These are phyloP conservation scores for Drosophila demipolita DNA, from an alignment of 2,888 invertebrate genomes.

Conservation along the genomic window DNA sequence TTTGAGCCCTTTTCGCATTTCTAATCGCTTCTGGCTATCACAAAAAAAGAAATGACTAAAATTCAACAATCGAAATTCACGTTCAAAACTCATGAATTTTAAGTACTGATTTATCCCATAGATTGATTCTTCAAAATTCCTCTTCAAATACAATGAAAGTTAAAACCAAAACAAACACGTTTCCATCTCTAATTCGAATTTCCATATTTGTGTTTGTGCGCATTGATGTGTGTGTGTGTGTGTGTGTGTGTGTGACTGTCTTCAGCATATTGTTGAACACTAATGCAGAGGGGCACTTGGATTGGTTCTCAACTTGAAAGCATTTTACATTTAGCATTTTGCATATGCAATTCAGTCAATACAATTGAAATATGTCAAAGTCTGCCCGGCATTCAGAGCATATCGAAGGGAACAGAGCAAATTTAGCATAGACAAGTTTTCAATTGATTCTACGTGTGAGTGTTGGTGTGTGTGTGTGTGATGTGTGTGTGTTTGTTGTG, in stretches of 20 bases:
- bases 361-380: conserved; percentile 12
- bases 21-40: too few relatives aligned
- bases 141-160: not conserved
- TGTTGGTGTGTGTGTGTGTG: not conserved
- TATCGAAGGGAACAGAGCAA: conserved; percentile 8
- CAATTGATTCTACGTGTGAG: conserved; percentile 8
- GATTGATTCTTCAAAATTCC: not conserved
- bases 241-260: conserved; percentile 11
- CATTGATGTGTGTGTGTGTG: conserved; percentile 6
- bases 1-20: not conserved
- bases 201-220: not conserved
- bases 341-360: conserved; percentile 43
- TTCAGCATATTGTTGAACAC: conserved; percentile 29
- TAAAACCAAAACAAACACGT: not conserved
- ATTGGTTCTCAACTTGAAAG: conserved; percentile 17
- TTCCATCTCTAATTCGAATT: conserved; percentile 1
- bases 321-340: conserved; percentile 38
- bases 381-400: conserved; percentile 11
- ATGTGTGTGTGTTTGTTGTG: not conserved
- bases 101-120: not conserved
- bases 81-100: not conserved
- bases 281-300: conserved; percentile 16
- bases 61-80: not conserved
- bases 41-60: not conserved
- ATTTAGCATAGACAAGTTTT: conserved; percentile 43